Base-by-base conservation (phyloP, 2,888 invertebrate genomes). In the Pseudococcus jackbeardsleyi region DNA sequence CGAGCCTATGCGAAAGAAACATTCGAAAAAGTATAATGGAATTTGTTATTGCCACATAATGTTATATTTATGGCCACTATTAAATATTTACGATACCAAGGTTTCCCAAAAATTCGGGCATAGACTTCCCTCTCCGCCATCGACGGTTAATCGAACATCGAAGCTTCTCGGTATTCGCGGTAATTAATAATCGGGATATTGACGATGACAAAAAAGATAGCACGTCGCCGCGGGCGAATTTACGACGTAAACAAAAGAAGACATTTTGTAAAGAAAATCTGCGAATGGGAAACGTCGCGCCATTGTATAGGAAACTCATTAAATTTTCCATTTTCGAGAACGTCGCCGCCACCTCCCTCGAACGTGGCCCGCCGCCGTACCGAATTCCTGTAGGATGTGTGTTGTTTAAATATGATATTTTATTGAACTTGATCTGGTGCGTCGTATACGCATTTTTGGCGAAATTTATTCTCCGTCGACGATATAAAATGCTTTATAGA, bases 1-100 rank as follows among this genome's bases (percentile, higher is more conserved):
- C 6, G 9, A 46, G 79, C 79, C 22, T 2, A 11, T 46, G 79
- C 15, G 19, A 82, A 82, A 82, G 79, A 46, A 82, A 82, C 79
- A 46, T 46, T 82, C n/a, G 79, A 82, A 82, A 82, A 82, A 46
- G 22, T 46, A 82, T 82, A 82, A 82, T 82, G 79, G 46, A 82
- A 82, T 82, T 82, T 46, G 79, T 82, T 82, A 82, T 82, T 42
- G 79, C 79, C 79, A 46, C 79, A 46, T 82, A 82, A 82, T 82
- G 79, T 82, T 82, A 46, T 82, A 82, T 82, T 82, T 82, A 82
- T 82, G 79, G 17, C 79, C 46, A 15, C 79, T 19, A 82, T 82
- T 82, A 82, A 82, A 82, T 82, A 82, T 82, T 82, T 82, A 82
- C 79, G 79, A 82, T 46, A 33, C 22, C 72, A 72, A 33, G 72